These are phyloP conservation scores for Porites evermanni DNA, from an alignment of 92 coral and sea anemone species.

Conservation along the genomic window DNA sequence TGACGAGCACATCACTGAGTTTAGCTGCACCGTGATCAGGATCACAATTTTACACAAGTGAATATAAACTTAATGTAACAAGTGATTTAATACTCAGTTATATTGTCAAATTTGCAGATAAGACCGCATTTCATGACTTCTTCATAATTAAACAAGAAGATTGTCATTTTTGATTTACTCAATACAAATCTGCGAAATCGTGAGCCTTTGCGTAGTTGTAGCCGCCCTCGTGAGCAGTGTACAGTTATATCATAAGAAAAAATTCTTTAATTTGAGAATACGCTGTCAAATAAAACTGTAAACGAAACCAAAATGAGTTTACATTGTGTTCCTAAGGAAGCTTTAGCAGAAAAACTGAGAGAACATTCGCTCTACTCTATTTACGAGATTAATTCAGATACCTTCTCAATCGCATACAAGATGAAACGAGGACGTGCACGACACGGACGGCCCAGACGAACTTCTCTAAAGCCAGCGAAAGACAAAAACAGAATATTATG, in stretches of 20 bases:
- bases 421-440: constrained; percentile 77
- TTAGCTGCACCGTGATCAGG: no score
- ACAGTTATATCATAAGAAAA: background rate
- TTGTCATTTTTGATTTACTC: background rate
- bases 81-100: no score
- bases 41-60: no score
- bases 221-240: background rate
- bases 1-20: no score
- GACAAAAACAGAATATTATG: background rate
- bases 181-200: constrained; percentile 6
- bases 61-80: no score
- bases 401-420: constrained; percentile 96
- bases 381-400: constrained; percentile 3
- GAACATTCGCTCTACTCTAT: background rate
- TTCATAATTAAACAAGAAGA: background rate
- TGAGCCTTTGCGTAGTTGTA: background rate
- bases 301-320: background rate
- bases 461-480: constrained; percentile 72
- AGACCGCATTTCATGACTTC: background rate
- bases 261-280: background rate
- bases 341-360: background rate
- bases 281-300: background rate
- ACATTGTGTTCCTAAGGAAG: background rate
- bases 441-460: constrained; percentile 82
- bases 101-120: no score